Evolutionary conservation across 1,140 invertebrate genomes (phyloP).

Genomic region (Apis dorsata): DNA sequence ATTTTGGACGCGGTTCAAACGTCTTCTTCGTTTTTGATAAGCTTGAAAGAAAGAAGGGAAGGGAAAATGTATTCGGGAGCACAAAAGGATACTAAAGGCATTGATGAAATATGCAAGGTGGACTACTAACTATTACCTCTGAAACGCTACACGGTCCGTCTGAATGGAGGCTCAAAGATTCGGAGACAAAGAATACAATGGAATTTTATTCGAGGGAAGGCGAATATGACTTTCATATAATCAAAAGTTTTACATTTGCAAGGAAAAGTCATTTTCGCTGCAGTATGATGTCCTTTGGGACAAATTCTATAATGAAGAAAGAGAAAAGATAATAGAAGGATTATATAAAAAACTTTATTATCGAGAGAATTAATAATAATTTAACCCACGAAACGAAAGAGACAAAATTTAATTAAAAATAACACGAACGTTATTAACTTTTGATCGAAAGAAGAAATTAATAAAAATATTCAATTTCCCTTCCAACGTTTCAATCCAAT

Average conservation of each 20-base stretch:
- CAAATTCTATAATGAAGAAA: not conserved
- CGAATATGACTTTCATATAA: not conserved
- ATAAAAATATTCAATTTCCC: too few species aligned
- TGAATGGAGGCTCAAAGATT: not conserved
- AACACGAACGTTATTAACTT: too few species aligned
- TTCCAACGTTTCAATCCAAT: too few species aligned
- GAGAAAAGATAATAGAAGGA: not conserved
- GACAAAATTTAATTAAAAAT: too few species aligned
- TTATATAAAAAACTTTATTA: not conserved
- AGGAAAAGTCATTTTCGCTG: not conserved
- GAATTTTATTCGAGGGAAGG: not conserved
- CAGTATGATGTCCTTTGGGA: not conserved
- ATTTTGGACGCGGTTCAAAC: not conserved
- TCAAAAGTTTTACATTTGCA: not conserved
- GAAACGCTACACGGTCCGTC: not conserved
- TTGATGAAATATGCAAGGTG: constrained; percentile 3
- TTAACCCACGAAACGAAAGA: too few species aligned
- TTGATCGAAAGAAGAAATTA: too few species aligned
- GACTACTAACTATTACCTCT: not conserved
- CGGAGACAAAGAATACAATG: not conserved
- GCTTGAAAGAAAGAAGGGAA: not conserved
- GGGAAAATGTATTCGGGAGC: not conserved
- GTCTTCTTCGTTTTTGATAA: not conserved
- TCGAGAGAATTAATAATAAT: too few species aligned
- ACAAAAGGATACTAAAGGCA: not conserved